phyloP scores from a whole-genome alignment of 2,113 vertebrate genomes.

The Hippocampus abdominalis region DNA sequence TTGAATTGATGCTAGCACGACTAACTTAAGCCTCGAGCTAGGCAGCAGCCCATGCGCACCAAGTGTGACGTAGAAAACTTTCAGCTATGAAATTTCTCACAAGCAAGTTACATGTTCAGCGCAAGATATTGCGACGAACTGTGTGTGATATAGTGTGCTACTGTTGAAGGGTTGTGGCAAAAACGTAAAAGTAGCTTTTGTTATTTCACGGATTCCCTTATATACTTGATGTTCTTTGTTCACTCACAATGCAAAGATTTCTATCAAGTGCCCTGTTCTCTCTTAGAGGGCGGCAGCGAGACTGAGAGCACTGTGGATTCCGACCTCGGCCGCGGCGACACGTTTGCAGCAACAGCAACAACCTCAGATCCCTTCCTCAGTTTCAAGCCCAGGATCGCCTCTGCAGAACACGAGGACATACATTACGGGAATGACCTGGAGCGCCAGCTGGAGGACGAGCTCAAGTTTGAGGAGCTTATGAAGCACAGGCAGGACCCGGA shows the following conservation, averaged over 20 bases:
- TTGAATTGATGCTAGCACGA: too few relatives aligned
- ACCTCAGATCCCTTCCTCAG: conserved; percentile 85
- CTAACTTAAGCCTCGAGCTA: too few relatives aligned
- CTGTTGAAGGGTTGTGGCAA: too few relatives aligned
- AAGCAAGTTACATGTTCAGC: too few relatives aligned
- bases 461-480: conserved; percentile 86
- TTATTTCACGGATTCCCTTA: too few relatives aligned
- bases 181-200: too few relatives aligned
- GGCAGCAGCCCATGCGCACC: too few relatives aligned
- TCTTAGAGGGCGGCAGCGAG: conserved; percentile 86
- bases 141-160: too few relatives aligned
- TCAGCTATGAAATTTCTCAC: too few relatives aligned
- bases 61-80: too few relatives aligned
- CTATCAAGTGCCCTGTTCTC: not conserved
- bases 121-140: too few relatives aligned
- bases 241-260: not conserved
- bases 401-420: conserved; percentile 66
- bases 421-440: conserved; percentile 87
- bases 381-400: conserved; percentile 74
- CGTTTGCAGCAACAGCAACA: conserved; percentile 78
- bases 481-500: conserved; percentile 85
- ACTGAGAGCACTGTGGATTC: conserved; percentile 86
- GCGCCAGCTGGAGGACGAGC: conserved; percentile 84
- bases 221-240: not conserved
- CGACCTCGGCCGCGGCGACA: conserved; percentile 82